These are phyloP conservation scores for Oscheius sp. DNA, from an alignment of 2,888 invertebrate genomes.

Conservation along the genomic window DNA sequence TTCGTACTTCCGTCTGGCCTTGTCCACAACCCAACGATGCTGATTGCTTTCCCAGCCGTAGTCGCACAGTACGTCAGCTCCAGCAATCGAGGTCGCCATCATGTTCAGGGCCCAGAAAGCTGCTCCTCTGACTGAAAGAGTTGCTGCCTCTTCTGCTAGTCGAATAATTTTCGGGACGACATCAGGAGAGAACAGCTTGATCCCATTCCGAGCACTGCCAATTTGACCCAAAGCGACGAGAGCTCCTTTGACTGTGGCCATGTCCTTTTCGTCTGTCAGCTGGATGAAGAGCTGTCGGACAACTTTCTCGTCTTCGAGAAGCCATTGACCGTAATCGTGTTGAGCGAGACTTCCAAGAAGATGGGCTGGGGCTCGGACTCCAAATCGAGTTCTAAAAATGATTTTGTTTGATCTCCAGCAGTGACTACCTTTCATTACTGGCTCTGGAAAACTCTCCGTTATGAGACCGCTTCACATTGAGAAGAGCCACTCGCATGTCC, in stretches of 20 bases:
- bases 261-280: slow-evolving; percentile 40
- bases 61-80: slow-evolving; percentile 51
- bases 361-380: slow-evolving; percentile 59
- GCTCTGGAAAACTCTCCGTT: slow-evolving; percentile 83
- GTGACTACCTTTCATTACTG: slow-evolving; percentile 75
- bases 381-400: slow-evolving; percentile 38
- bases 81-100: slow-evolving; percentile 52
- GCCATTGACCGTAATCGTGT: slow-evolving; percentile 51
- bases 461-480: slow-evolving; percentile 85
- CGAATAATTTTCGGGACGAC: slow-evolving; percentile 47
- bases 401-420: background rate
- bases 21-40: slow-evolving; percentile 44
- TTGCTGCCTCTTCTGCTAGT: slow-evolving; percentile 61
- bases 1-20: slow-evolving; percentile 24
- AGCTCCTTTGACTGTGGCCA: slow-evolving; percentile 53
- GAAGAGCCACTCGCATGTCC: slow-evolving; percentile 87
- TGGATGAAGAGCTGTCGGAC: slow-evolving; percentile 39
- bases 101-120: slow-evolving; percentile 70
- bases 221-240: slow-evolving; percentile 61
- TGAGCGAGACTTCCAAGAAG: slow-evolving; percentile 56
- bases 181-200: slow-evolving; percentile 46
- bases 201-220: slow-evolving; percentile 43
- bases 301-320: slow-evolving; percentile 41
- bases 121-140: slow-evolving; percentile 66
- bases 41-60: slow-evolving; percentile 68